Percentiles rank a stretch among this genome's conserved stretches.
Conservation (phyloP, 2,797 vertebrate genomes). For the Thunnus albacares region DNA sequence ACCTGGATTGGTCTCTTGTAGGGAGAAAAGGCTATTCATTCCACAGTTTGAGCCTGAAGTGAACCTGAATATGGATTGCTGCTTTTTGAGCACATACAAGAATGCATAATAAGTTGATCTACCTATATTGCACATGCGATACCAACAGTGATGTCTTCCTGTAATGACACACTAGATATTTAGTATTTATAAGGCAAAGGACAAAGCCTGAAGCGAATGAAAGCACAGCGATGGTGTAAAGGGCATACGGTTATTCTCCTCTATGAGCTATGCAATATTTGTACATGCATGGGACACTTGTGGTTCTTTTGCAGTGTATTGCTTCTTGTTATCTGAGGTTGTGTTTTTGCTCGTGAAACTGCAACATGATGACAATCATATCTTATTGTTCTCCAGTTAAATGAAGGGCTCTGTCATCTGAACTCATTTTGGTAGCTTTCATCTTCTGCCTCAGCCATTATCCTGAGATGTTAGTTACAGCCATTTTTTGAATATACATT, state of each 20-base stretch:
- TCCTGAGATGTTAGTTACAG: slow-evolving; percentile 62
- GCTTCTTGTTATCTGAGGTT: slow-evolving; percentile 61
- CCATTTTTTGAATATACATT: slow-evolving; percentile 67
- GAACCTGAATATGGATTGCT: slow-evolving; percentile 30
- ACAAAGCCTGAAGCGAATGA: slow-evolving; percentile 54
- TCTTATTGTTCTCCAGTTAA: slow-evolving; percentile 84
- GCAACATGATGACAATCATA: slow-evolving; percentile 86
- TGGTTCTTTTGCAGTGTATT: slow-evolving; percentile 55
- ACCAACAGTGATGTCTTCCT: slow-evolving; percentile 56
- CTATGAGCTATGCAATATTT: slow-evolving; percentile 90
- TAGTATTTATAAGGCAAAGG: slow-evolving; percentile 33
- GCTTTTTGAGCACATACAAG: not conserved
- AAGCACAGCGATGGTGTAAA: slow-evolving; percentile 77
- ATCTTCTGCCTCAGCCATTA: slow-evolving; percentile 67
- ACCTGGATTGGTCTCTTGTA: slow-evolving; percentile 40
- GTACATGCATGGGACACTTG: slow-evolving; percentile 79
- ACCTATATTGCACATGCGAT: slow-evolving; percentile 62
- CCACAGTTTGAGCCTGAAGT: slow-evolving; percentile 21
- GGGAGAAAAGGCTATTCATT: slow-evolving; percentile 1
- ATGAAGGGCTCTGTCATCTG: slow-evolving; percentile 88
- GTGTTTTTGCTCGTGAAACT: slow-evolving; percentile 79
- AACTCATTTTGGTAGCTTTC: slow-evolving; percentile 67
- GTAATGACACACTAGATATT: slow-evolving; percentile 25
- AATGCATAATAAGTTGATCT: slow-evolving; percentile 48
- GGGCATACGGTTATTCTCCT: slow-evolving; percentile 77